Conservation (phyloP, 2,888 invertebrate species). For the Timema cristinae region DNA sequence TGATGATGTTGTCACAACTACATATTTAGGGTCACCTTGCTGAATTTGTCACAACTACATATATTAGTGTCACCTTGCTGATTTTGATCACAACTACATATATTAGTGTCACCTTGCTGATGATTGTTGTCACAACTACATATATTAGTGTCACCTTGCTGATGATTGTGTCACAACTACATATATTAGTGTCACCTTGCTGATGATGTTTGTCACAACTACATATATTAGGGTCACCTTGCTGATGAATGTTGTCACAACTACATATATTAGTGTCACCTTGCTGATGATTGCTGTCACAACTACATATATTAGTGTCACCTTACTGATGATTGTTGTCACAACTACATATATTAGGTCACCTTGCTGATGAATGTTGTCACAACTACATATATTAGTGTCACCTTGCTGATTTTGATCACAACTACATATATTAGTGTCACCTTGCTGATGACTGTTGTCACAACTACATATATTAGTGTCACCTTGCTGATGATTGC, state of each 20-base stretch:
- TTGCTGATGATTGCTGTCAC: slow-evolving; percentile 35
- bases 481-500: slow-evolving; percentile 45
- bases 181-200: slow-evolving; percentile 44
- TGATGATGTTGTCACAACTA: background rate
- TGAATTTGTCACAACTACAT: background rate
- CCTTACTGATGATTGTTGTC: slow-evolving; percentile 42
- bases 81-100: background rate
- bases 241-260: background rate
- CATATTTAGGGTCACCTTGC: slow-evolving; percentile 44
- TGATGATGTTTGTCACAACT: background rate
- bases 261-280: slow-evolving; percentile 41
- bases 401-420: slow-evolving; percentile 45
- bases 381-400: background rate
- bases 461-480: background rate
- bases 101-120: slow-evolving; percentile 44
- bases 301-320: slow-evolving; percentile 35
- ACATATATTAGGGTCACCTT: slow-evolving; percentile 44
- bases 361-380: slow-evolving; percentile 45
- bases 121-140: background rate
- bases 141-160: slow-evolving; percentile 44
- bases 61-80: slow-evolving; percentile 44
- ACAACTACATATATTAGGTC: background rate
- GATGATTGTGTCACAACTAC: background rate
- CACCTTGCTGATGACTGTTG: slow-evolving; percentile 45
- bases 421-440: background rate